These are phyloP conservation scores for Montipora foliosa DNA, from an alignment of 64 coral and sea anemone species.

Conservation along the genomic window DNA sequence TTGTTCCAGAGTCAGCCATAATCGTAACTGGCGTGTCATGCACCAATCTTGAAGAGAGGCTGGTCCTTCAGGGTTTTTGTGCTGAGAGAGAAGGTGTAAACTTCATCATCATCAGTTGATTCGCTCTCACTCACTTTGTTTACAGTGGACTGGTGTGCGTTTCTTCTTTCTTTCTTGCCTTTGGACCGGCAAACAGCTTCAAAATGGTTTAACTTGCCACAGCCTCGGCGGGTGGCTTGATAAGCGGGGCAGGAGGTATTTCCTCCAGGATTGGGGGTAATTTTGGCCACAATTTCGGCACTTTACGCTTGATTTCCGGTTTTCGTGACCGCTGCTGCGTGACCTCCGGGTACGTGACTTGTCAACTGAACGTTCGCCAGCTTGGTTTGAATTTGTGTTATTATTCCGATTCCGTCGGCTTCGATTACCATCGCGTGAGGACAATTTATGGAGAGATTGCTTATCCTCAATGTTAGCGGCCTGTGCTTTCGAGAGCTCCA, in stretches of 20 bases:
- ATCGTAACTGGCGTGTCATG: no score
- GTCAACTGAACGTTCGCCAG: neutral
- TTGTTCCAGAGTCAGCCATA: no score
- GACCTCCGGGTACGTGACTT: neutral
- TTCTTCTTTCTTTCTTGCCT: no score
- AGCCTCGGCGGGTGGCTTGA: neutral
- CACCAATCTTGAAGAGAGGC: no score
- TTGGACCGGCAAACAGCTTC: no score
- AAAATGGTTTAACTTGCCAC: neutral
- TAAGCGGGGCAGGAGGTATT: constrained; percentile 45
- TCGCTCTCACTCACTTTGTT: no score
- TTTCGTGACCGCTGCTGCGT: neutral
- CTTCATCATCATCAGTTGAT: neutral
- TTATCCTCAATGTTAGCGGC: constrained; percentile 40
- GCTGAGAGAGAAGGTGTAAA: neutral
- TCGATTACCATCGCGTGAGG: no score
- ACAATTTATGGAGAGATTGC: constrained; percentile 11
- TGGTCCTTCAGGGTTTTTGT: no score
- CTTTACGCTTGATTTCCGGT: neutral
- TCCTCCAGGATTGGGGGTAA: constrained; percentile 6
- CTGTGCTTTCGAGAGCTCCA: constrained; percentile 57
- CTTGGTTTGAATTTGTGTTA: neutral
- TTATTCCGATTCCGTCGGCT: neutral
- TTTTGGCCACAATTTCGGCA: constrained; percentile 16
- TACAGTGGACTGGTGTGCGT: no score